phyloP scores from a whole-genome alignment of 2,888 invertebrate species.

The Scelioninae gen. 2 region DNA sequence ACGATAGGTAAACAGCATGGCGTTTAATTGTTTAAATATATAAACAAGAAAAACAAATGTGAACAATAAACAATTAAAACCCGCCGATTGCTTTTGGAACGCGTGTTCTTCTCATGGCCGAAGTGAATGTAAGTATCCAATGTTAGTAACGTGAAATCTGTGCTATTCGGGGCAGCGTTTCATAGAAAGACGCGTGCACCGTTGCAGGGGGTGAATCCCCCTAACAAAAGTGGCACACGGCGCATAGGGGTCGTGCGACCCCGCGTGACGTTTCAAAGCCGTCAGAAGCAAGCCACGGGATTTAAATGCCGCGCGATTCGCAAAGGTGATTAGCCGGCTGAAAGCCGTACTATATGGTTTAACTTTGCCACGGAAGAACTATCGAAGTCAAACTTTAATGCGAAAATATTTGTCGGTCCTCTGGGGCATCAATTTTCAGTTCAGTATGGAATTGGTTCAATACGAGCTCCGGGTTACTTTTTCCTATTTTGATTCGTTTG shows the following conservation, averaged over 20 bases:
- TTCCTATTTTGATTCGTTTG: too few relatives aligned
- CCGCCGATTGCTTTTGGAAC: too few relatives aligned
- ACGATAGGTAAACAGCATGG: too few relatives aligned
- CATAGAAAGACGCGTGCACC: constrained; percentile 58
- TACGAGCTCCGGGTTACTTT: too few relatives aligned
- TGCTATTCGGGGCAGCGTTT: constrained; percentile 48
- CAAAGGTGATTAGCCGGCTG: constrained; percentile 63
- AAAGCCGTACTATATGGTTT: constrained; percentile 59
- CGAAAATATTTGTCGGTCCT: constrained; percentile 45
- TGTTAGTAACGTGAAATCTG: constrained; percentile 46
- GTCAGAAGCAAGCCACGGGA: constrained; percentile 61
- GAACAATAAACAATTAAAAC: constrained; percentile 1
- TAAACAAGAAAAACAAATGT: neutral
- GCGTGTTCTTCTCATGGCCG: constrained; percentile 3
- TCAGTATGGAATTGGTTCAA: too few relatives aligned
- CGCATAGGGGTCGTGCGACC: constrained; percentile 61
- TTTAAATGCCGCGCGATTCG: constrained; percentile 65
- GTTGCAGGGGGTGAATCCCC: constrained; percentile 61
- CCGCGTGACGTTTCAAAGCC: constrained; percentile 64
- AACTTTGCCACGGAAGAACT: constrained; percentile 58
- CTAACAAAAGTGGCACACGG: constrained; percentile 65
- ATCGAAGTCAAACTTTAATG: constrained; percentile 55
- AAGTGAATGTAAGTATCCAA: constrained; percentile 46
- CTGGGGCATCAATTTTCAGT: constrained; percentile 22
- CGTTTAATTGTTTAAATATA: too few relatives aligned